These are phyloP conservation scores for Lysandra coridon DNA, from an alignment of 2,888 invertebrate species.

Conservation along the genomic window DNA sequence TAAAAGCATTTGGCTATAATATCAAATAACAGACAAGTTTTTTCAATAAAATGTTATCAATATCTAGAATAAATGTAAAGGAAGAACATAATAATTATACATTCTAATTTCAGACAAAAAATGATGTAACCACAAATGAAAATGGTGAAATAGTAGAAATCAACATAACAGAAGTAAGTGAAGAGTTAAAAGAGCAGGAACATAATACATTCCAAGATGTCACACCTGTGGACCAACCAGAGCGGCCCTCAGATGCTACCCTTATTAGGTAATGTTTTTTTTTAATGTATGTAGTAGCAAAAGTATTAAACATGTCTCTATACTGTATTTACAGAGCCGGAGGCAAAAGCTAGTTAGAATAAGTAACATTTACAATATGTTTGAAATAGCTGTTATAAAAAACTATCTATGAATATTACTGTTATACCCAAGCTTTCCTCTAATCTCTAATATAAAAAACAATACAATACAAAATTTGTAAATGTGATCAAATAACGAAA, in stretches of 20 bases:
- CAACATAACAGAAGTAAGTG: slow-evolving; percentile 48
- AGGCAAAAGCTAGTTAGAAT: too few relatives aligned
- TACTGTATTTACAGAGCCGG: too few relatives aligned
- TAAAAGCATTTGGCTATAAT: too few relatives aligned
- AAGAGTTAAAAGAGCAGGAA: slow-evolving; percentile 46
- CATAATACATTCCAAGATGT: slow-evolving; percentile 41
- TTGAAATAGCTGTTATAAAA: neutral
- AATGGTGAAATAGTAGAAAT: slow-evolving; percentile 49
- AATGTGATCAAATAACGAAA: too few relatives aligned
- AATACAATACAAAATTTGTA: too few relatives aligned
- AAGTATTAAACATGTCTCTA: neutral
- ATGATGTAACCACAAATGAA: slow-evolving; percentile 46
- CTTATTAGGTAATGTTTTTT: slow-evolving; percentile 39
- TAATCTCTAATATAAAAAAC: too few relatives aligned
- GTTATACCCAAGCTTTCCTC: too few relatives aligned
- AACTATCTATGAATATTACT: too few relatives aligned
- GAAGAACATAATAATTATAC: too few relatives aligned
- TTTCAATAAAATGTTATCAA: too few relatives aligned
- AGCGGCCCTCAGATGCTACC: slow-evolving; percentile 42
- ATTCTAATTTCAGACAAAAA: slow-evolving; percentile 44
- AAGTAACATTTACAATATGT: neutral
- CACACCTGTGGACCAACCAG: slow-evolving; percentile 42
- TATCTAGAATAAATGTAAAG: neutral
- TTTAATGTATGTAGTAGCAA: too few relatives aligned
- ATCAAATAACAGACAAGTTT: too few relatives aligned